Evolutionary conservation across 2,888 invertebrate genomes (phyloP), one percentile per base, ranked within the genome.

Genomic region (Cancer borealis): DNA sequence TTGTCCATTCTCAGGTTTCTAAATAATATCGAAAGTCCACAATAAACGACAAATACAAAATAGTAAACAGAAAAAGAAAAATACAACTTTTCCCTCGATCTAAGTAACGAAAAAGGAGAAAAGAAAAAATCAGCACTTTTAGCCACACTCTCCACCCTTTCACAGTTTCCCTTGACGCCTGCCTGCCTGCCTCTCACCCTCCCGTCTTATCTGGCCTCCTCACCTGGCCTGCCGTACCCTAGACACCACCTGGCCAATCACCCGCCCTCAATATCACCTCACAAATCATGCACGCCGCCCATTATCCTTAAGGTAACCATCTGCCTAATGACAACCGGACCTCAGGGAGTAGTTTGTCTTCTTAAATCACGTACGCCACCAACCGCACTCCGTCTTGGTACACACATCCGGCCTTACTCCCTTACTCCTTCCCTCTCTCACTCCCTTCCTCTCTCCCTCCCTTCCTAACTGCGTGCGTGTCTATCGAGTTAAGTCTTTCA

Each of bases 261-360:
- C 14, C 30, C 84, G 84, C 84, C 84, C 84, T 39, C 84, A 14
- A 84, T 84, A 84, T 84, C 84, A 84, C 84, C 84, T 84, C 84
- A 84, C 84, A 84, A 84, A 84, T 84, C 84, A 84, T 84, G 84
- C 26, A 14, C 17, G 84, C 84, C 84, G 39, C 84, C 84, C 84
- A 84, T 84, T 84, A 84, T 84, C 84, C 84, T 39, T 12, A 30
- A 84, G 84, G 84, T 84, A 84, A 84, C 84, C 84, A 84, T 84
- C 84, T 84, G 84, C 84, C 84, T 84, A 84, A 84, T 84, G 84
- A 84, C 84, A 39, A 84, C 84, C 39, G 84, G 39, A 84, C 84
- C 84, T 84, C 3, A 84, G 84, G 84, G 84, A 84, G 84, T 39
- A 84, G 39, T 84, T 84, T 84, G 84, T 84, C 84, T 84, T 84